Evolutionary conservation across 2,888 invertebrate genomes (phyloP).

Genomic region (Dione vanillae): DNA sequence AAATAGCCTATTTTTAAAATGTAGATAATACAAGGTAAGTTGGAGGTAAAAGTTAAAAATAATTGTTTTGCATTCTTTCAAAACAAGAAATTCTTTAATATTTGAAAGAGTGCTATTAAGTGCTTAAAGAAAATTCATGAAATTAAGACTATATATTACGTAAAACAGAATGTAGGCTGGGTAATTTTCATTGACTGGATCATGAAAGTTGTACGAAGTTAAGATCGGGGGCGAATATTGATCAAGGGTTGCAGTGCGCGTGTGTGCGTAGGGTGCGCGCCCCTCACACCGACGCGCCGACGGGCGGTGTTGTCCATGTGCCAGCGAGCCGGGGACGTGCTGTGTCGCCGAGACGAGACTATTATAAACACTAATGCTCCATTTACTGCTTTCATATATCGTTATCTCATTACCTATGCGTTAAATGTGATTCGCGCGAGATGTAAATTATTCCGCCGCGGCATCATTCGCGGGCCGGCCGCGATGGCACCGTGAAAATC

Average conservation of each 20-base stretch:
- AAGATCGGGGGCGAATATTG: slow-evolving; percentile 74
- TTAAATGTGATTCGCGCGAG: slow-evolving; percentile 41
- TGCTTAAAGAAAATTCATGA: not conserved
- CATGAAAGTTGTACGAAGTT: slow-evolving; percentile 67
- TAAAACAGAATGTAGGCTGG: slow-evolving; percentile 31
- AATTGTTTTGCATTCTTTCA: too few species aligned
- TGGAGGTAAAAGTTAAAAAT: too few species aligned
- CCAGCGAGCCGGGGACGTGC: slow-evolving; percentile 56
- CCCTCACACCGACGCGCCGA: slow-evolving; percentile 51
- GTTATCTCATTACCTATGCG: slow-evolving; percentile 44
- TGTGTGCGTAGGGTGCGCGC: slow-evolving; percentile 65
- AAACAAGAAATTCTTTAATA: not conserved
- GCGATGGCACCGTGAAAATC: slow-evolving; percentile 69
- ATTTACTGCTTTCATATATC: slow-evolving; percentile 48
- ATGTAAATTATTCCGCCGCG: slow-evolving; percentile 54
- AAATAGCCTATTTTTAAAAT: too few species aligned
- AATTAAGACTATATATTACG: slow-evolving; percentile 19
- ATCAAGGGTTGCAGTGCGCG: slow-evolving; percentile 69
- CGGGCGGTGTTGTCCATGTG: slow-evolving; percentile 58
- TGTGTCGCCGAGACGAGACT: slow-evolving; percentile 53
- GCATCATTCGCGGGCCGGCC: slow-evolving; percentile 51
- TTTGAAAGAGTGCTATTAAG: not conserved
- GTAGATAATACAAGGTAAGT: too few species aligned
- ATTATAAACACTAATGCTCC: slow-evolving; percentile 59
- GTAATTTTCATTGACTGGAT: slow-evolving; percentile 61